Percentiles rank a stretch among this genome's conserved stretches.
Conservation (phyloP, 2,888 invertebrate species). For the Thysanoteuthis rhombus region DNA sequence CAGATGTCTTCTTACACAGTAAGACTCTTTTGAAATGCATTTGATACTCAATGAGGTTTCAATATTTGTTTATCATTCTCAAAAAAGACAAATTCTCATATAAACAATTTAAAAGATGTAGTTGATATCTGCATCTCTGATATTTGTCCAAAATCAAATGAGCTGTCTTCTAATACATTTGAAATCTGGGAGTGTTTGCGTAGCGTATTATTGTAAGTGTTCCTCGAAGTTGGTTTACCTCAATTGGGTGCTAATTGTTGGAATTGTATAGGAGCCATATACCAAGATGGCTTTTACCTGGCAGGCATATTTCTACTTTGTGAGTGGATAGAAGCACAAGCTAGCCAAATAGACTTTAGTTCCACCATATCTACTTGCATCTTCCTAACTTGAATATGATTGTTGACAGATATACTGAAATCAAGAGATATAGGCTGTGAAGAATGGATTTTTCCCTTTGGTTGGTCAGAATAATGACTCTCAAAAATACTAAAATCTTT, state of each 20-base stretch:
- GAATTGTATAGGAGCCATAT: background rate
- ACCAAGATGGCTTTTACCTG: background rate
- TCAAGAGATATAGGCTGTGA: background rate
- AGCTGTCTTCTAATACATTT: background rate
- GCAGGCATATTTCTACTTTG: background rate
- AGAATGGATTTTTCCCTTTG: background rate
- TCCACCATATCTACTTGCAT: background rate
- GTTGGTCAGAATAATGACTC: conserved; percentile 1
- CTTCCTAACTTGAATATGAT: background rate
- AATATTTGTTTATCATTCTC: no score
- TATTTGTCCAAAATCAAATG: background rate
- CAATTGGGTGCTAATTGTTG: background rate
- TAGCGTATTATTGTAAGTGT: background rate
- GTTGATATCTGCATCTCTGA: background rate
- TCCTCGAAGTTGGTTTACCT: background rate
- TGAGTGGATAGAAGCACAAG: background rate
- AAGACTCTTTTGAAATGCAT: no score
- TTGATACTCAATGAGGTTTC: no score
- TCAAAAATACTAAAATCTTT: background rate
- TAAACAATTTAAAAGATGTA: background rate
- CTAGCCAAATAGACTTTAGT: background rate
- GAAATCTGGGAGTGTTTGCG: background rate
- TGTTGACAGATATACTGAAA: background rate
- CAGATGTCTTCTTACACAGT: no score
- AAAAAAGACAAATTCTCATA: no score